Conservation (phyloP, 2,888 invertebrate genomes). For the Odontocerum albicorne region DNA sequence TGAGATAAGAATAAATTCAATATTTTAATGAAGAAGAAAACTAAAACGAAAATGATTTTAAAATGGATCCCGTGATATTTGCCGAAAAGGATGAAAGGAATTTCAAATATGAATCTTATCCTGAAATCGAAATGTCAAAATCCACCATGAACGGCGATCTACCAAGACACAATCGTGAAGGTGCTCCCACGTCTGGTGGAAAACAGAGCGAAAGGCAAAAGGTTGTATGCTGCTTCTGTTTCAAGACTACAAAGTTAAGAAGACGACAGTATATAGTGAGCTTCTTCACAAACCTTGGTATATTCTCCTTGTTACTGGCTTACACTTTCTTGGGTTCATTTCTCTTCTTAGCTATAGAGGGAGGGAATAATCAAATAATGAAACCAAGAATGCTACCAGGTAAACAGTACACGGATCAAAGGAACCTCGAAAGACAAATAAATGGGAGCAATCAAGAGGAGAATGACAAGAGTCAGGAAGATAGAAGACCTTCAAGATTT, state of each 20-base stretch:
- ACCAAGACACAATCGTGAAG: conserved; percentile 57
- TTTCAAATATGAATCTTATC: conserved; percentile 22
- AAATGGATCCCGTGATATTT: conserved; percentile 25
- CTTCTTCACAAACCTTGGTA: conserved; percentile 78
- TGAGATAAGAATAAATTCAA: no score
- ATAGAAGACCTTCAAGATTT: conserved; percentile 4
- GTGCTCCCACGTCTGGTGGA: conserved; percentile 55
- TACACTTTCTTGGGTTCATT: conserved; percentile 78
- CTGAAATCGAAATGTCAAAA: conserved; percentile 42
- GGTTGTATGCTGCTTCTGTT: conserved; percentile 58
- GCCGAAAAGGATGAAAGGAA: conserved; percentile 24
- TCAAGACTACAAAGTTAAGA: conserved; percentile 58
- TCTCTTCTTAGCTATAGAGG: conserved; percentile 84
- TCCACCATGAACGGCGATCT: conserved; percentile 55
- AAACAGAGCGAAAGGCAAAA: conserved; percentile 52
- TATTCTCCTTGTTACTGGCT: conserved; percentile 78
- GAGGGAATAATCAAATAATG: conserved; percentile 59
- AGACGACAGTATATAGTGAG: conserved; percentile 69
- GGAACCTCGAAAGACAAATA: conserved; percentile 51
- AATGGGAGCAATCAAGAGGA: conserved; percentile 43
- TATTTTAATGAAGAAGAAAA: no score
- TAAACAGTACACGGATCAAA: conserved; percentile 52
- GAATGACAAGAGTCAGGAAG: conserved; percentile 33
- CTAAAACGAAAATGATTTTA: conserved; percentile 20
- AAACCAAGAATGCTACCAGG: conserved; percentile 55